phyloP scores from a whole-genome alignment of 2,888 invertebrate species.

The Dendrolimus pini region DNA sequence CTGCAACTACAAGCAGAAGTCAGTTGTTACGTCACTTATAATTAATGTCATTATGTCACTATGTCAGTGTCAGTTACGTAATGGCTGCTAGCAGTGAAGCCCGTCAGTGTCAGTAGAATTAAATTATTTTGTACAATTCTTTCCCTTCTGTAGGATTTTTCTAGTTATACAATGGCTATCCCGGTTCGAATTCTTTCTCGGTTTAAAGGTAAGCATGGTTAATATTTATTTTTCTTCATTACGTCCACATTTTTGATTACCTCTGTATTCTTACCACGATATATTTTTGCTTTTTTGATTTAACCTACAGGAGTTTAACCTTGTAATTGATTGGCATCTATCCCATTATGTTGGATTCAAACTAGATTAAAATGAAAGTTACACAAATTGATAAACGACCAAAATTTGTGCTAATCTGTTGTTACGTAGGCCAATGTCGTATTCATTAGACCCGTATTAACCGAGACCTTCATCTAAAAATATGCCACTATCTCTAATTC shows the following conservation, averaged over 20 bases:
- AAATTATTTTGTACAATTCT: conserved; percentile 29
- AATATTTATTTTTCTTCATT: conserved; percentile 1
- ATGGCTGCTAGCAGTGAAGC: conserved; percentile 32
- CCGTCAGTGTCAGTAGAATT: conserved; percentile 34
- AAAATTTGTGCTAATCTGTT: conserved; percentile 11
- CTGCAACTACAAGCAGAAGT: no score
- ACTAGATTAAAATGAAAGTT: conserved; percentile 5
- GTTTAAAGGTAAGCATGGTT: conserved; percentile 67
- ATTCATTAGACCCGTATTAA: conserved; percentile 39
- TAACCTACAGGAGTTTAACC: conserved; percentile 31
- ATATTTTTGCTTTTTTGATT: conserved; percentile 10
- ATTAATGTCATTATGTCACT: neutral
- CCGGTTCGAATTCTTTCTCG: conserved; percentile 75
- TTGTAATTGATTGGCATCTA: conserved; percentile 25
- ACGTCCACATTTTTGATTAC: neutral
- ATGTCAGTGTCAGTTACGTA: conserved; percentile 36
- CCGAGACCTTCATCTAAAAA: conserved; percentile 70
- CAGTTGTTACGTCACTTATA: no score
- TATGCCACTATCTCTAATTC: conserved; percentile 33
- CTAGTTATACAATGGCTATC: conserved; percentile 70
- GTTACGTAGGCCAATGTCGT: conserved; percentile 38
- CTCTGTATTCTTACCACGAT: conserved; percentile 1
- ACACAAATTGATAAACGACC: conserved; percentile 8
- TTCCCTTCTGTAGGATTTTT: conserved; percentile 25
- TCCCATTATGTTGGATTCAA: conserved; percentile 2